Percentiles rank a stretch among this genome's conserved stretches.
phyloP scores from a whole-genome alignment of 2,888 invertebrate genomes.

The Sthenelais limicola region DNA sequence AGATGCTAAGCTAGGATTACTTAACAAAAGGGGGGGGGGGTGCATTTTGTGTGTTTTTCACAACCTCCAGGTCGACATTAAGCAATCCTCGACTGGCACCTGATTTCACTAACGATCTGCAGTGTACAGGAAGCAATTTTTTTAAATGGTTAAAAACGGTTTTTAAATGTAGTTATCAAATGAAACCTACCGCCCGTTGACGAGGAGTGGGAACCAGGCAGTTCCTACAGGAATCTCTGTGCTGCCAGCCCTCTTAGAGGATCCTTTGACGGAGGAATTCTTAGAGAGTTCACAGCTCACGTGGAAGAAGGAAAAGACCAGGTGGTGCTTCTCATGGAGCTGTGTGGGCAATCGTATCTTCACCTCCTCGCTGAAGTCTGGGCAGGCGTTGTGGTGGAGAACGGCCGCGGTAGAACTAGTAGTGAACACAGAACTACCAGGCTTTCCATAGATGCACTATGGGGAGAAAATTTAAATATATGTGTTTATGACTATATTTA shows the following conservation, averaged over 20 bases:
- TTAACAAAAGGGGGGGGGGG: too few relatives aligned
- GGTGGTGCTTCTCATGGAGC: constrained; percentile 87
- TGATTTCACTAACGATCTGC: too few relatives aligned
- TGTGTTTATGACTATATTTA: neutral
- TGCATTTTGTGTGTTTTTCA: too few relatives aligned
- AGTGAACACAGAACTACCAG: constrained; percentile 78
- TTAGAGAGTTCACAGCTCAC: constrained; percentile 81
- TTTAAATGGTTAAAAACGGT: too few relatives aligned
- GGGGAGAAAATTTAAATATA: constrained; percentile 13
- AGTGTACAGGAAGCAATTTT: too few relatives aligned
- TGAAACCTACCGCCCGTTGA: constrained; percentile 79
- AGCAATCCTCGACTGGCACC: too few relatives aligned
- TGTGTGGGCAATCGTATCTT: constrained; percentile 92
- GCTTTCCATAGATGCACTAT: constrained; percentile 83
- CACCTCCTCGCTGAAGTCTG: constrained; percentile 91
- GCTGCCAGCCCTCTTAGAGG: constrained; percentile 59
- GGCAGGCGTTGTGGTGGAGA: constrained; percentile 90
- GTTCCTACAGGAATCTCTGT: constrained; percentile 85
- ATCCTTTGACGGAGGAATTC: constrained; percentile 49
- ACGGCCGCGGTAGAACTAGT: constrained; percentile 78
- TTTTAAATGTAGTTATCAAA: too few relatives aligned
- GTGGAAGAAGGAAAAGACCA: constrained; percentile 95
- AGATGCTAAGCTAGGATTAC: too few relatives aligned
- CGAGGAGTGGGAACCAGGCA: constrained; percentile 90
- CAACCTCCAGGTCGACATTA: too few relatives aligned